phyloP scores from a whole-genome alignment of 2,113 vertebrate species.

The Platanista minor region DNA sequence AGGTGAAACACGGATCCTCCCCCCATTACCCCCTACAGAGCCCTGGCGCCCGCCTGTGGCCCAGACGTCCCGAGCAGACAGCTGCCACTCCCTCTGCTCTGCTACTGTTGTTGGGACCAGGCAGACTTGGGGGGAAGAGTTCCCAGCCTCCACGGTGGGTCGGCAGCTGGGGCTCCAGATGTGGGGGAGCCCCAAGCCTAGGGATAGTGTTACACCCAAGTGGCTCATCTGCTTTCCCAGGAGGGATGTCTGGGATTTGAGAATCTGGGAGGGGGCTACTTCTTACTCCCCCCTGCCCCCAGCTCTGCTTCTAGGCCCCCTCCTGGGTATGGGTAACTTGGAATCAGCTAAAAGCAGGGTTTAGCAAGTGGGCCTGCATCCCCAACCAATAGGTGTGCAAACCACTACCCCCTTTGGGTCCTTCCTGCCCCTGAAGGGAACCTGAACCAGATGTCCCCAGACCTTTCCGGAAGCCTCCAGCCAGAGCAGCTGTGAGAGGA shows the following conservation, averaged over 20 bases:
- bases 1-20: not conserved
- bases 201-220: slow-evolving; percentile 56
- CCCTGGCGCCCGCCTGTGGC: not conserved
- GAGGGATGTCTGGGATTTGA: not conserved
- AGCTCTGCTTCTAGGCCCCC: not conserved
- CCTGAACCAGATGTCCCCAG: not conserved
- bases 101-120: not conserved
- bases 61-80: slow-evolving; percentile 26
- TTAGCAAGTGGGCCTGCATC: not conserved
- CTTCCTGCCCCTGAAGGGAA: not conserved
- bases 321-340: not conserved
- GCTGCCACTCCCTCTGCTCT: slow-evolving; percentile 37
- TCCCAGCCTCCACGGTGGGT: slow-evolving; percentile 15
- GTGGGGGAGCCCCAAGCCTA: slow-evolving; percentile 42
- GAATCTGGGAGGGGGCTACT: not conserved
- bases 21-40: not conserved
- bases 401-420: not conserved
- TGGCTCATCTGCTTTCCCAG: not conserved
- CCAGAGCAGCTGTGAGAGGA: slow-evolving; percentile 41
- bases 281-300: not conserved
- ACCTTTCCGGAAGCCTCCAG: not conserved
- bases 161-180: slow-evolving; percentile 72
- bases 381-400: not conserved
- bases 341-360: not conserved
- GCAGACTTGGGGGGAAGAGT: not conserved